Evolutionary conservation across 2,797 vertebrate genomes (phyloP), one percentile per base, ranked within the genome.

Genomic region (Lepilemur ruficaudatus): DNA sequence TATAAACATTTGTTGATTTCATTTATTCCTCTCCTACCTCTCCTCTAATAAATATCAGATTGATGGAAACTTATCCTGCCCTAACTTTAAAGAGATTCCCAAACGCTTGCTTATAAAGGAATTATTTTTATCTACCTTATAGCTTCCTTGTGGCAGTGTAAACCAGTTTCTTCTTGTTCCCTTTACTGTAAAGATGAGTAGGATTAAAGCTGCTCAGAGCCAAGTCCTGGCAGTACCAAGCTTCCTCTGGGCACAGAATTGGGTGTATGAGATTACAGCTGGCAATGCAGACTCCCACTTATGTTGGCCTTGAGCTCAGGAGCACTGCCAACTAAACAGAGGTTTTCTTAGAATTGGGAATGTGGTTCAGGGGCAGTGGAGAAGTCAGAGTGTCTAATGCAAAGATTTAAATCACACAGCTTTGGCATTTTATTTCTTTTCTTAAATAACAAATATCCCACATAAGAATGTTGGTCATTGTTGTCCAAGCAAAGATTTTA

Each of bases 161-260:
- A 96, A 75, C 90, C 79, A 92, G 48, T 94, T 93, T 92, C 43
- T 95, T 94, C 72, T 90, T 90, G 78, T 94, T 92, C 81, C 88
- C 92, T 93, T 96, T 93, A 95, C 93, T 95, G 95, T 97, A 91
- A 96, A 95, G 95, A 97, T 81, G 96, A 97, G 91, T 95, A 93
- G 96, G 82, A 89, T 94, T 95, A 73, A 84, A 94, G 81, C 32
- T 63, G 43, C 32, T 86, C 28, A 14, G 95, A 95, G 92, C 98
- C 96, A 97, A 97, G 85, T 88, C 94, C 92, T 59, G 95, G 81
- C 95, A 70, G 79, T 91, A 61, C 89, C 96, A 93, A 13, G 38
- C 92, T 93, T 97, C 82, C 95, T 89, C 79, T 93, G 97, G 91
- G 91, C 95, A 91, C 89, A 55, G 95, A 89, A 73, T 84, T 97